Conservation (phyloP, 2,888 invertebrate genomes). For the Clitarchus hookeri region DNA sequence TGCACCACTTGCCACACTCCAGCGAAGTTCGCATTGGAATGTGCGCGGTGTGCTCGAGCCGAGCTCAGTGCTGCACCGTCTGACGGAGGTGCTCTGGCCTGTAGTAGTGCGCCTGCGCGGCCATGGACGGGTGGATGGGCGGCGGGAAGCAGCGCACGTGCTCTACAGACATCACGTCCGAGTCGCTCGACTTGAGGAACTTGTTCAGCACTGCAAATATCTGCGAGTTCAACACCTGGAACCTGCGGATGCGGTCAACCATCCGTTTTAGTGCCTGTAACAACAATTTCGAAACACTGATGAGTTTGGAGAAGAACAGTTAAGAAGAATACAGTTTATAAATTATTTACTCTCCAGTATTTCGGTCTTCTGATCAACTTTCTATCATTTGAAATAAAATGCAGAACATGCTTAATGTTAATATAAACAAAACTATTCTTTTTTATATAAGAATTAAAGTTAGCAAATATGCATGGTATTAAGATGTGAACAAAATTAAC, state of each 20-base stretch:
- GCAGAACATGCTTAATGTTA: no score
- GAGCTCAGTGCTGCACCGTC: conserved; percentile 52
- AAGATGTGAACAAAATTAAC: no score
- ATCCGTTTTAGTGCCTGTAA: conserved; percentile 87
- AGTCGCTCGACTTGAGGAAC: conserved; percentile 84
- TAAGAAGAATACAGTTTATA: no score
- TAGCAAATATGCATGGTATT: no score
- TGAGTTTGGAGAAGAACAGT: no score
- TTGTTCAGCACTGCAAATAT: conserved; percentile 95
- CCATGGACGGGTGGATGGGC: conserved; percentile 78
- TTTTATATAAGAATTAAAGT: no score
- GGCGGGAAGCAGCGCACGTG: conserved; percentile 97
- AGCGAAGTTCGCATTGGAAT: no score
- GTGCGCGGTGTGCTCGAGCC: neutral
- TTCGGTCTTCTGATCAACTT: no score
- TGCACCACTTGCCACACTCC: no score
- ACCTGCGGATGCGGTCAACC: conserved; percentile 96
- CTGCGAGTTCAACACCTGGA: conserved; percentile 98
- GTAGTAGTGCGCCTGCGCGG: conserved; percentile 64
- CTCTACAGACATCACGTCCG: conserved; percentile 82
- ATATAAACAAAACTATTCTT: no score
- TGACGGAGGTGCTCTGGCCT: conserved; percentile 58
- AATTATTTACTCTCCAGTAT: neutral
- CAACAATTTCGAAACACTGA: neutral
- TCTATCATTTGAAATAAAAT: no score